Percentiles rank a stretch among this genome's conserved stretches.
phyloP scores from a whole-genome alignment of 2,113 vertebrate species.

The Cebus imitator region DNA sequence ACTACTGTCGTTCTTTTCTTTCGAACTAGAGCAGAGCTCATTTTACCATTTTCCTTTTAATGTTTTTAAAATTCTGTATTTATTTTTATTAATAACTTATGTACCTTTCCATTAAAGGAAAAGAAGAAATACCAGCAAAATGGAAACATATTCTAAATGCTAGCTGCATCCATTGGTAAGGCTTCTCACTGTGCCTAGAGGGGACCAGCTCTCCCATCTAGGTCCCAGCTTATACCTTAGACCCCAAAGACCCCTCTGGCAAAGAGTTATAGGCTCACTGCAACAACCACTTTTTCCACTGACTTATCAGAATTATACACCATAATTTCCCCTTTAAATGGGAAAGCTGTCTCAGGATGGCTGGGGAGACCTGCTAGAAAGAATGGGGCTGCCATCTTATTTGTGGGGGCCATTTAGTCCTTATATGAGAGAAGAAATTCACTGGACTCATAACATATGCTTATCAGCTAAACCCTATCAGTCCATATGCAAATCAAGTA shows the following conservation, averaged over 20 bases:
- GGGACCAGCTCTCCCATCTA: background rate
- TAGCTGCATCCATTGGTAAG: background rate
- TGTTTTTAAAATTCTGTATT: background rate
- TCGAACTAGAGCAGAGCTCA: background rate
- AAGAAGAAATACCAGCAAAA: background rate
- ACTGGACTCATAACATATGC: background rate
- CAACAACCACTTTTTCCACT: background rate
- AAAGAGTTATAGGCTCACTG: background rate
- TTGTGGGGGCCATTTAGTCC: background rate
- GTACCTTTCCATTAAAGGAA: background rate
- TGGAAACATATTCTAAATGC: background rate
- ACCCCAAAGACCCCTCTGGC: conserved; percentile 13
- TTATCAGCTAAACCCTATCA: background rate
- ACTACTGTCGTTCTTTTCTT: background rate
- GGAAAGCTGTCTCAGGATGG: background rate
- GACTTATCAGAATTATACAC: background rate
- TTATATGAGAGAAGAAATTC: background rate
- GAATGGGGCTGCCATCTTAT: background rate
- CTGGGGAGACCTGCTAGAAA: background rate
- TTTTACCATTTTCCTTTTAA: background rate
- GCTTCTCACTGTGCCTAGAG: background rate
- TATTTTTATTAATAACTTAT: background rate
- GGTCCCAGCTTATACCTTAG: background rate
- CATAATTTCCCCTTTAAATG: conserved; percentile 8
- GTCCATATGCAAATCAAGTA: background rate